These are phyloP conservation scores for Gambusia yucatana DNA, from an alignment of 2,797 vertebrate species.

Conservation along the genomic window DNA sequence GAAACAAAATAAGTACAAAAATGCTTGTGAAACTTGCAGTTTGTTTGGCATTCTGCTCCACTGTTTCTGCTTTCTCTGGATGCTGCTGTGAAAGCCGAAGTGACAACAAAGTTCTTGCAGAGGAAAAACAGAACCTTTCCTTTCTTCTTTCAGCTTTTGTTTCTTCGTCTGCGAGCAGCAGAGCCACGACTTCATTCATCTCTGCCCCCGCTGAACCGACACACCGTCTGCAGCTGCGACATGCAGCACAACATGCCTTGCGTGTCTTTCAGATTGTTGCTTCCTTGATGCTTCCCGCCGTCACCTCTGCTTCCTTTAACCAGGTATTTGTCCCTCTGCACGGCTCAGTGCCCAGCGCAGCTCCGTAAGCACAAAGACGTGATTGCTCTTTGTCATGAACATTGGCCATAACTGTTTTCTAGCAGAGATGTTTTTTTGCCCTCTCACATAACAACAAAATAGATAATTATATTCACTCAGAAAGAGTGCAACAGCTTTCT, in stretches of 20 bases:
- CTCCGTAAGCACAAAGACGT: constrained; percentile 11
- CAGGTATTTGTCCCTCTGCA: constrained; percentile 15
- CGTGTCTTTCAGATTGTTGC: not conserved
- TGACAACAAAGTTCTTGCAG: constrained; percentile 3
- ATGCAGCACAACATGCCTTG: not conserved
- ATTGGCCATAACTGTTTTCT: constrained; percentile 6
- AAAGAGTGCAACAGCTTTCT: constrained; percentile 10
- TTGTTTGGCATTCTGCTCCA: not conserved
- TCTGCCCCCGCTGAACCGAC: not conserved
- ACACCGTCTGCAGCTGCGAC: not conserved
- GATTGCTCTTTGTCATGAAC: constrained; percentile 25
- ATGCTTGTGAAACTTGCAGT: not conserved
- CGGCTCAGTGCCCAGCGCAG: constrained; percentile 6
- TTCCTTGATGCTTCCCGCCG: constrained; percentile 10
- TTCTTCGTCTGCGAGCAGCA: not conserved
- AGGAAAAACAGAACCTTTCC: constrained; percentile 8
- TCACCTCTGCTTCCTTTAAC: constrained; percentile 12
- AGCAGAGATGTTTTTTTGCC: not conserved
- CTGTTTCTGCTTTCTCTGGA: not conserved
- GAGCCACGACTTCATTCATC: not conserved
- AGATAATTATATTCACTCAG: constrained; percentile 27
- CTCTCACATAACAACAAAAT: constrained; percentile 26
- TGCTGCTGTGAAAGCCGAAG: constrained; percentile 19
- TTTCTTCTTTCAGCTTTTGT: constrained; percentile 2
- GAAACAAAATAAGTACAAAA: not conserved